Base-by-base conservation (phyloP, 2,888 invertebrate genomes). In the Mythimna impura region DNA sequence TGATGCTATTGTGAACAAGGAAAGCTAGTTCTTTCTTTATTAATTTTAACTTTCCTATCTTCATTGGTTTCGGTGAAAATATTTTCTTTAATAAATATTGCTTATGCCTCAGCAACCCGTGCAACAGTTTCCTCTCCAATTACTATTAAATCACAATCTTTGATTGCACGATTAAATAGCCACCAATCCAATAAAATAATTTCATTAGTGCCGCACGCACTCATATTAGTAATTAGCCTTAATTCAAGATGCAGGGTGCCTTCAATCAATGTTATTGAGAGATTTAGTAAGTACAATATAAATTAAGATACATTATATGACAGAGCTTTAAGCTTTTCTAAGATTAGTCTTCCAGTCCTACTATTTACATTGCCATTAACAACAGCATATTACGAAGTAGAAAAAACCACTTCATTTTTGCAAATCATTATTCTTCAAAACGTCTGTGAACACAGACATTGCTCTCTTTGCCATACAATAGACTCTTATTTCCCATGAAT, bases 401-500 rank as follows among this genome's bases (percentile, higher is more conserved):
- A 80, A 85, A 80, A 82, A 77, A 66, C 66, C 70, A 79, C 71
- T 83, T 77, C 64, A 73, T 84, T 86, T 80, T 86, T 78, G 82
- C 87, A 88, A 87, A 83, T 88, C 83, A 84, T 85, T 72, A 76
- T 86, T 82, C 77, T 80, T 76, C 77, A 80, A 84, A 78, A 73
- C 68, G 80, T 83, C 71, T 85, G 71, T 76, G 78, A 77, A 72
- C 74, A 64, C 70, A 77, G 73, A 71, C 70, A 72, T 67, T 72
- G 78, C 60, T 83, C 76, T 80, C 80, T 78, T 80, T 74, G 63
- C 72, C 50, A 71, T 70, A 91, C 90, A 91, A 90, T 91, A 82
- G 87, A 77, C 84, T 81, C 76, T 86, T 87, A 88, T 89, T 90
- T 90, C 87, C 87, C 88, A 90, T 92, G 91, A 93, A 92, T 92